A percentile compares a stretch with the other conserved stretches of the same genome.
These are phyloP conservation scores for Ammodytes dubius DNA, from an alignment of 2,113 vertebrate genomes.

Conservation along the genomic window DNA sequence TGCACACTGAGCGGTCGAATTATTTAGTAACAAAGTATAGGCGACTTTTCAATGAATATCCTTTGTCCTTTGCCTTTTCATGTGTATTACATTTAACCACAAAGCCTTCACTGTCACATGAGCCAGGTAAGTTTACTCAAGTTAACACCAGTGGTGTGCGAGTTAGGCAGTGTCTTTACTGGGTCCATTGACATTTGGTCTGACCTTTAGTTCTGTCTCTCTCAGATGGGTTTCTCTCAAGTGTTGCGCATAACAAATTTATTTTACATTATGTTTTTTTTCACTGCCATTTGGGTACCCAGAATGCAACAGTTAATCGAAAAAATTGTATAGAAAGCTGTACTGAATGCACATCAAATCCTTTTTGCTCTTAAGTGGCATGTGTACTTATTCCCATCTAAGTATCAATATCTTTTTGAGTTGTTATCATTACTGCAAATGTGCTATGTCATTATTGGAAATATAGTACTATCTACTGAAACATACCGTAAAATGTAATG, in stretches of 20 bases:
- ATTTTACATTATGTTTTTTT: constrained; percentile 7
- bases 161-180: not conserved
- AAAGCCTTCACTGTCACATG: not conserved
- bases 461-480: not conserved
- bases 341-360: not conserved
- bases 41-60: not conserved
- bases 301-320: not conserved
- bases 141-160: not conserved
- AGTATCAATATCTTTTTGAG: not conserved
- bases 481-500: not conserved
- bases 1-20: not conserved
- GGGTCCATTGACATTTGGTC: constrained; percentile 31
- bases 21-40: not conserved
- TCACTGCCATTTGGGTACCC: constrained; percentile 10
- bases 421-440: not conserved
- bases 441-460: not conserved
- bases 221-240: constrained; percentile 32
- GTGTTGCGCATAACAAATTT: constrained; percentile 25
- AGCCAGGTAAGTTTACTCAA: not conserved
- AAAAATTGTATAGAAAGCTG: not conserved
- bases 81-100: not conserved
- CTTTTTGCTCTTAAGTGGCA: not conserved
- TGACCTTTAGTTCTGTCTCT: constrained; percentile 50
- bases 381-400: not conserved
- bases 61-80: not conserved